Base-by-base conservation (phyloP, 1,140 invertebrate genomes). In the Musca vetustissima region DNA sequence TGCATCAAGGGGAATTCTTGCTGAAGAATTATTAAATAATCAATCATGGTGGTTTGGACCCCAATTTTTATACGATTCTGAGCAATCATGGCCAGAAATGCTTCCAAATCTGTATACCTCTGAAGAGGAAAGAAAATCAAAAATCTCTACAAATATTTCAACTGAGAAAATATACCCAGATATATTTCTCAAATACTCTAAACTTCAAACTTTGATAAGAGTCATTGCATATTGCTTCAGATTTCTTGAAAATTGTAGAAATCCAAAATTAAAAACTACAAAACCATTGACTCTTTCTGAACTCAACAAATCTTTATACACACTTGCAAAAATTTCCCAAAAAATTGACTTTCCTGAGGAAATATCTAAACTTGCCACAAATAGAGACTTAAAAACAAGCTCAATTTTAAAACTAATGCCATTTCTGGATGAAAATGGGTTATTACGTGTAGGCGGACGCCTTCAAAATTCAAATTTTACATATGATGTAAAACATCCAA, bases 371-470 rank as follows among this genome's bases (percentile, higher is more conserved):
- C 61, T 55, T 6, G n/a, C n/a, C n/a, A n/a, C n/a, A n/a, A 64
- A 25, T 17, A n/a, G 2, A 47, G 28, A 28, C 17, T 4, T 28
- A 28, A 28, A 28, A 28, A 4, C 28, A 28, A 28, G 57, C 6
- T 25, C 13, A 28, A n/a, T 32, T 8, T 4, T 25, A 9, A 19
- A 61, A n/a, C 19, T 53, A 13, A n/a, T 53, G 28, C 68, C 68
- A 8, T 69, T 55, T 55, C 8, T 55, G 2, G 68, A 69, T 21
- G 6, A 48, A 21, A 24, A 32, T 11, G 49, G 22, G 8, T 32
- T 55, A 17, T 15, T 65, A 15, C 19, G 61, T 13, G 68, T 69
- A 25, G 59, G 68, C 19, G 66, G 52, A 13, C 28, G 66, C 7
- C 28, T 68, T 17, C 17, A 48, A n/a, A 59, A 48, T 55, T 17